Evolutionary conservation across 2,888 invertebrate species (phyloP).

Genomic region (Parnassius apollo): DNA sequence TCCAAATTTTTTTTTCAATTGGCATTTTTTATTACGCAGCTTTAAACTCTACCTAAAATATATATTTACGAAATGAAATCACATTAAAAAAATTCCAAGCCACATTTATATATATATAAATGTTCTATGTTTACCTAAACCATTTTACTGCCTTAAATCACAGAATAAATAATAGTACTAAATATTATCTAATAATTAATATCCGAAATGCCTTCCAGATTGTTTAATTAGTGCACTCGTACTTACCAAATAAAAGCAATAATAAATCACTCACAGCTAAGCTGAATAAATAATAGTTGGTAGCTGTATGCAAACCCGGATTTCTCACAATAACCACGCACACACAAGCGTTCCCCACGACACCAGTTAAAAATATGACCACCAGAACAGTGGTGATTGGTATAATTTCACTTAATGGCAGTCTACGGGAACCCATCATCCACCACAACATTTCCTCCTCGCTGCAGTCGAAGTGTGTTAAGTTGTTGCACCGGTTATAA

Average conservation of each 20-base stretch:
- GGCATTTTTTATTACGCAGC: no score
- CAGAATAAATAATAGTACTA: no score
- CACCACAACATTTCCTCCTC: slow-evolving; percentile 81
- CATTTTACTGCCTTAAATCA: no score
- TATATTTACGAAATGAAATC: no score
- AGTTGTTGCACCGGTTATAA: slow-evolving; percentile 69
- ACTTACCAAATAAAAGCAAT: slow-evolving; percentile 90
- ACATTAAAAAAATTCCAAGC: no score
- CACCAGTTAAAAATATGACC: slow-evolving; percentile 90
- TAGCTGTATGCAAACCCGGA: slow-evolving; percentile 91
- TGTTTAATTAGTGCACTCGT: slow-evolving; percentile 1
- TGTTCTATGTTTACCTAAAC: no score
- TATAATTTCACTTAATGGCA: slow-evolving; percentile 80
- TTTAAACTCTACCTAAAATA: no score
- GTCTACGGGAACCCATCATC: slow-evolving; percentile 82
- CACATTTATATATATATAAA: no score
- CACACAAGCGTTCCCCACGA: slow-evolving; percentile 91
- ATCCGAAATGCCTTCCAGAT: no score
- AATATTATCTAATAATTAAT: no score
- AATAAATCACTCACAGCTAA: slow-evolving; percentile 93
- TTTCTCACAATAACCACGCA: slow-evolving; percentile 92
- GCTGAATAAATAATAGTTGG: slow-evolving; percentile 95
- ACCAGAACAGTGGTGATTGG: slow-evolving; percentile 87
- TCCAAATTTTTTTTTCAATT: no score
- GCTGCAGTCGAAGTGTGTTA: slow-evolving; percentile 79